Evolutionary conservation across 37 sponge, comb jelly and placozoan species (phyloP).

Genomic region (Halichondria panicea): DNA sequence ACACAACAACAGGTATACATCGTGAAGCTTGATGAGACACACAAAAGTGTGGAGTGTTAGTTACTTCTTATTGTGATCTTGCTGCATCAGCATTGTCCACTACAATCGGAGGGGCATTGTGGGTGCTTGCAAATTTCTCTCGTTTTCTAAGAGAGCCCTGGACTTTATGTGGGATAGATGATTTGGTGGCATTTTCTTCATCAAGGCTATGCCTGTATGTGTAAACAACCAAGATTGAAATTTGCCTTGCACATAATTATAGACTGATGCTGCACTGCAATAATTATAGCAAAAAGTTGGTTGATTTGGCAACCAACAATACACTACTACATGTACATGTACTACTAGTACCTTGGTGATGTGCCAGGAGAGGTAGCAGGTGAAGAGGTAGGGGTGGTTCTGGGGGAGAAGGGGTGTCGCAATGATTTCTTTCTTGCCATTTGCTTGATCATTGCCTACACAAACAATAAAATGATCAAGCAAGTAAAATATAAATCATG

Average conservation of each 20-base stretch:
- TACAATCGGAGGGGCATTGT: constrained; percentile 12
- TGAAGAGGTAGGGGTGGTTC: constrained; percentile 13
- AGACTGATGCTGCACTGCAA: too few species aligned
- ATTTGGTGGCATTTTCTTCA: too few species aligned
- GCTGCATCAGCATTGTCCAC: neutral
- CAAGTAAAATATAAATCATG: neutral
- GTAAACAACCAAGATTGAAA: too few species aligned
- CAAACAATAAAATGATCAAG: neutral
- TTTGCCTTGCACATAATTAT: too few species aligned
- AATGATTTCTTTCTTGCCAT: constrained; percentile 76
- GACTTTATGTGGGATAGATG: too few species aligned
- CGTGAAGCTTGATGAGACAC: too few species aligned
- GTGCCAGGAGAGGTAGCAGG: constrained; percentile 2
- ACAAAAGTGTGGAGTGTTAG: too few species aligned
- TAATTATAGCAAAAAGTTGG: too few species aligned
- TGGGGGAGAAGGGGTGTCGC: constrained; percentile 42
- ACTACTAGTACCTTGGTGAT: constrained; percentile 11
- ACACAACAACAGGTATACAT: too few species aligned
- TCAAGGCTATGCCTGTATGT: too few species aligned
- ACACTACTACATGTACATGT: neutral
- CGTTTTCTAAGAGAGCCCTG: neutral
- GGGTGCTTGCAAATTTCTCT: constrained; percentile 8
- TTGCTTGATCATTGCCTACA: constrained; percentile 71
- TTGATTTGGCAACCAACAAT: neutral
- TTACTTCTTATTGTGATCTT: too few species aligned